phyloP scores from a whole-genome alignment of 2,888 invertebrate species.

The Beris morrisii region DNA sequence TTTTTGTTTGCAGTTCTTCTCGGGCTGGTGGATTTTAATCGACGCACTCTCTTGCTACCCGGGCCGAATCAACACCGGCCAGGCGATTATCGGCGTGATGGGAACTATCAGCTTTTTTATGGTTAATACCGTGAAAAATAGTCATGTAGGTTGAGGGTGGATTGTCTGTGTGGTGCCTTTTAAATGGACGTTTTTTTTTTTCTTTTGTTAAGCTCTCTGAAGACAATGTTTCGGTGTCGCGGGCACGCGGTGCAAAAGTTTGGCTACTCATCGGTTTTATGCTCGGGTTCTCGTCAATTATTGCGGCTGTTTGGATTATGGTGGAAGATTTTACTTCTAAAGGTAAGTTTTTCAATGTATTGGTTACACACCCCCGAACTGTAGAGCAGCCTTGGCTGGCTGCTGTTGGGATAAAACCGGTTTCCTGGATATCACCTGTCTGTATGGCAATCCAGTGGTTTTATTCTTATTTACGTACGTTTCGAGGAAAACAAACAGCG shows the following conservation, averaged over 20 bases:
- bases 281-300: conserved; percentile 92
- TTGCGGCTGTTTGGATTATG: conserved; percentile 95
- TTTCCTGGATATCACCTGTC: no score
- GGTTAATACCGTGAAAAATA: conserved; percentile 96
- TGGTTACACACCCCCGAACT: no score
- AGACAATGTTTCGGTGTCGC: conserved; percentile 28
- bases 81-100: conserved; percentile 92
- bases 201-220: conserved; percentile 32
- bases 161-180: not conserved
- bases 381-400: no score
- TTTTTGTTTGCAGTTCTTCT: conserved; percentile 74
- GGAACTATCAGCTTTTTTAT: conserved; percentile 93
- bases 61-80: conserved; percentile 72
- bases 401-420: no score
- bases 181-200: not conserved
- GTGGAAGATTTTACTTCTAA: conserved; percentile 80
- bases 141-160: conserved; percentile 63
- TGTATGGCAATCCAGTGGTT: no score
- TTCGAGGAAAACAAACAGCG: no score
- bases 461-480: no score
- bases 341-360: conserved; percentile 56
- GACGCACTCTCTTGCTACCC: conserved; percentile 85
- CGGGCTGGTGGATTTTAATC: conserved; percentile 98
- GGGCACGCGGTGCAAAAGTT: conserved; percentile 79
- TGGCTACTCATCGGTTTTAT: conserved; percentile 98